Evolutionary conservation across 2,888 invertebrate species (phyloP), one percentile per base, ranked within the genome.

Genomic region (Drosophila nr. perissopoda): DNA sequence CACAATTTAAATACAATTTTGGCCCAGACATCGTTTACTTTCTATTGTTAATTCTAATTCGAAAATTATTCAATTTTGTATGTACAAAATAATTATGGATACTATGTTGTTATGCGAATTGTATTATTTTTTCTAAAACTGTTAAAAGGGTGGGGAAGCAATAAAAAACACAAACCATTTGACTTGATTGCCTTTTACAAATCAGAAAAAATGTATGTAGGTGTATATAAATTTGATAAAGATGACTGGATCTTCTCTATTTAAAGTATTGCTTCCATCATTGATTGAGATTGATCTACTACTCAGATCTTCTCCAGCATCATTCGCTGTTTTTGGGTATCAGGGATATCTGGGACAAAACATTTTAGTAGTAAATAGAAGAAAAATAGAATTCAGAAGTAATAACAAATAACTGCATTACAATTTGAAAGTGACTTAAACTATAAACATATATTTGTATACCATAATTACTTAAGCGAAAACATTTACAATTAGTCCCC

Each of bases 141-240:
- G 75, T 78, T 75, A 70, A 78, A 64, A 75, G 79, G 78, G 58
- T 75, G 75, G 70, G 80, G 70, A 75, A 76, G 71, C 64, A 80
- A 71, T 74, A 70, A 79, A 78, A 77, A 57, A 57, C 62, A 70
- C 40, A 16, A 57, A 65, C 70, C 48, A 65, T 78, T 77, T 77
- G 69, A 60, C 36, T 69, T 60, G 61, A 69, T 78, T 58, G 38
- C 36, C 65, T 53, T 46, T 46, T 54, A 52, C n/a, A 62, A 38
- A 63, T 63, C 73, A 10, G 31, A 0, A 31, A 31, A 57, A 67
- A 62, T 42, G 56, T 49, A 66, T 56, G 11, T 21, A 38, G 27
- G 62, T 56, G 11, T 40, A 31, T 42, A 54, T 54, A 54, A 27
- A 53, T 38, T 38, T 25, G 29, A 34, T 8, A 34, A 48, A 46